Conservation (phyloP, 1,140 invertebrate species). For the Penaeus vannamei region DNA sequence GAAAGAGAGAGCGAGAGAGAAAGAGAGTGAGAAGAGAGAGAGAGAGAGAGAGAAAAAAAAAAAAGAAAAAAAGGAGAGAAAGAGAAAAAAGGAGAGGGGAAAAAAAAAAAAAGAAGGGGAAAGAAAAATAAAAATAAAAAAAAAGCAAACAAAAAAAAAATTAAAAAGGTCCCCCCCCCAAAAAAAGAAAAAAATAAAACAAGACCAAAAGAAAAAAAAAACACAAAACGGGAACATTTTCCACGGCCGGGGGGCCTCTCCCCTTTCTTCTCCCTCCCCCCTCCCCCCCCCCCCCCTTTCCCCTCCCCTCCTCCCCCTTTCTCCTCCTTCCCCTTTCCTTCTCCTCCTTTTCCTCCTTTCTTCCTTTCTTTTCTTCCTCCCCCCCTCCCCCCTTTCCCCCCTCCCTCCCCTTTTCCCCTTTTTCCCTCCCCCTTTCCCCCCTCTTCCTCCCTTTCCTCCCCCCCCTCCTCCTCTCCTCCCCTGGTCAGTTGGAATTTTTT, state of each 20-base stretch:
- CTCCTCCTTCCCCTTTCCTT: not conserved
- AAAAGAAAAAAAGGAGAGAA: too few relatives aligned
- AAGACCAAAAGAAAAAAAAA: too few relatives aligned
- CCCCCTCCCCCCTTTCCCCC: not conserved
- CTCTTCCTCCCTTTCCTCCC: not conserved
- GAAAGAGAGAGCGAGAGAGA: too few relatives aligned
- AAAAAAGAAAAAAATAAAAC: too few relatives aligned
- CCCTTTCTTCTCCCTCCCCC: not conserved
- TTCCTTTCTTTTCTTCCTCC: not conserved
- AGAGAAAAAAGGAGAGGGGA: too few relatives aligned
- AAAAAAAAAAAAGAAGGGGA: too few relatives aligned
- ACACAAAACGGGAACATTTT: not conserved
- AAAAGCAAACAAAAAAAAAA: too few relatives aligned
- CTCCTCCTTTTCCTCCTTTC: not conserved
- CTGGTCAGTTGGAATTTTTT: not conserved
- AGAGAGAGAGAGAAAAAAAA: too few relatives aligned
- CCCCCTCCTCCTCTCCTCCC: not conserved
- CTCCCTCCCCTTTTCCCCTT: not conserved
- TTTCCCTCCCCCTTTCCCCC: not conserved
- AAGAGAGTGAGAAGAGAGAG: too few relatives aligned
- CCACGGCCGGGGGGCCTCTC: not conserved
- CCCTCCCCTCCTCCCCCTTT: not conserved
- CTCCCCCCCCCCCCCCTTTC: not conserved
- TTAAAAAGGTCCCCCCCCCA: too few relatives aligned
- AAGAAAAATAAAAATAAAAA: too few relatives aligned